Conservation (phyloP, 2,888 invertebrate genomes). For the Scaptomyza cyrtandrae region DNA sequence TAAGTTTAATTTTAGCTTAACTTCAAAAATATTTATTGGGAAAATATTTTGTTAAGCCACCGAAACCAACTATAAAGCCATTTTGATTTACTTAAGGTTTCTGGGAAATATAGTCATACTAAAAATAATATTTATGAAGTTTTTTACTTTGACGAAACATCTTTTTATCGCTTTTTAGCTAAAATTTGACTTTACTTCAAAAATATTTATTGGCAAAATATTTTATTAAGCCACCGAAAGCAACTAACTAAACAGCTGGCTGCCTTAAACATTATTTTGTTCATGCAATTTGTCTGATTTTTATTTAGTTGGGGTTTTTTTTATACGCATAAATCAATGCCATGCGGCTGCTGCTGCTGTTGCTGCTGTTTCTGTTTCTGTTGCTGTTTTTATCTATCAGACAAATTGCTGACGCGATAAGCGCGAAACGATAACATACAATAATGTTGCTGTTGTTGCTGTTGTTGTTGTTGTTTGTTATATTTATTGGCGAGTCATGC, state of each 20-base stretch:
- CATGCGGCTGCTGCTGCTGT: constrained; percentile 45
- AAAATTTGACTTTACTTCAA: no score
- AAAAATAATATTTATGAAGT: no score
- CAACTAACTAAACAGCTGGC: constrained; percentile 32
- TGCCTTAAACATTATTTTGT: constrained; percentile 2
- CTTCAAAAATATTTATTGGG: no score
- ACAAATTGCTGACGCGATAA: constrained; percentile 66
- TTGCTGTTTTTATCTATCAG: constrained; percentile 38
- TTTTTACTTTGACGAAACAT: no score
- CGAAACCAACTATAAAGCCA: no score
- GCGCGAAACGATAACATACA: constrained; percentile 32
- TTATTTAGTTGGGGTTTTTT: constrained; percentile 28
- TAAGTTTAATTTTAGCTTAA: no score
- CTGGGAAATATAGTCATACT: no score
- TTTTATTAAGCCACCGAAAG: constrained; percentile 39
- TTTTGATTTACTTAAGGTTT: no score
- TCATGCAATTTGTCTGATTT: not conserved
- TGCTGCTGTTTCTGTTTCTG: not conserved
- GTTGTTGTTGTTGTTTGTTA: constrained; percentile 51
- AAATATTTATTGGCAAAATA: no score
- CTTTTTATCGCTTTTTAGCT: no score
- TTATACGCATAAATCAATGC: constrained; percentile 66
- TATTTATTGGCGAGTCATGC: constrained; percentile 54
- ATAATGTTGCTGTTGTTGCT: constrained; percentile 43
- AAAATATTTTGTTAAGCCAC: no score